Evolutionary conservation across 2,797 vertebrate species (phyloP).

Genomic region (Anas acuta): DNA sequence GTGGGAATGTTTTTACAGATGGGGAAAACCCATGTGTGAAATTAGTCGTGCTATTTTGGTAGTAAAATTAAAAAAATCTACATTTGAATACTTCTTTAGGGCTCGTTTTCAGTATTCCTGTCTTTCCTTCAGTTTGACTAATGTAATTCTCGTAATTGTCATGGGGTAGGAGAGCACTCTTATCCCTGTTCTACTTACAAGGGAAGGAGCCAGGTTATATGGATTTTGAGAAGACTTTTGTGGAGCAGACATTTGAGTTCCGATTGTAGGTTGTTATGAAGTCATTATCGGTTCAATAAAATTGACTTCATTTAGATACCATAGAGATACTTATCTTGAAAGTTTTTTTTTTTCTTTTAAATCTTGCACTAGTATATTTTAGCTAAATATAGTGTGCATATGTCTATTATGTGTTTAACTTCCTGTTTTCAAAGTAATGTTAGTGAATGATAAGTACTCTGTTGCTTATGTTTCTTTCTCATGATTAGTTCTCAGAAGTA

Average conservation of each 20-base stretch:
- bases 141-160: background rate
- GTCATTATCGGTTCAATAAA: background rate
- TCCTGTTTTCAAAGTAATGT: background rate
- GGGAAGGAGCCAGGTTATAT: background rate
- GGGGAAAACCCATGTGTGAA: background rate
- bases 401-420: background rate
- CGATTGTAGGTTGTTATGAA: background rate
- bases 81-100: background rate
- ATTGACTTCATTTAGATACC: background rate
- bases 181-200: background rate
- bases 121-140: background rate
- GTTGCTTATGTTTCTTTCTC: background rate
- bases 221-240: background rate
- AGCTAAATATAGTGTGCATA: background rate
- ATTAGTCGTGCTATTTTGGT: background rate
- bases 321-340: background rate
- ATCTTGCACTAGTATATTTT: background rate
- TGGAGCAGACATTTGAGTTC: background rate
- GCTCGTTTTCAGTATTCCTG: fast-evolving
- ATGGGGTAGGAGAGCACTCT: background rate
- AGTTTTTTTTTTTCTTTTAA: background rate
- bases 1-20: background rate
- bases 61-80: background rate
- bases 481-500: background rate
- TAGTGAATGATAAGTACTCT: background rate